These are phyloP conservation scores for Argyrosomus japonicus DNA, from an alignment of 2,113 vertebrate genomes.

Conservation along the genomic window DNA sequence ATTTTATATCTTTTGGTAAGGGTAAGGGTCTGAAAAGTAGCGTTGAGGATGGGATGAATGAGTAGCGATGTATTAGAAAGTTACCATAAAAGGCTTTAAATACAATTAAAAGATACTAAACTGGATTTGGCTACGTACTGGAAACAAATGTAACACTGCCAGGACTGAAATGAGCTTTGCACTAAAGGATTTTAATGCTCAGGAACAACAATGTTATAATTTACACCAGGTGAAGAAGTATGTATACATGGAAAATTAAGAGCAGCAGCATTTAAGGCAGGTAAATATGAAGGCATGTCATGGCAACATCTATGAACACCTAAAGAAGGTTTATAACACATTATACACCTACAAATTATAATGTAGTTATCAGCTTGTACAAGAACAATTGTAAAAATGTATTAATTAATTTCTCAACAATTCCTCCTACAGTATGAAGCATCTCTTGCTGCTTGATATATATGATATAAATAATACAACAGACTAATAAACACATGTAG, in stretches of 20 bases:
- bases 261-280: neutral
- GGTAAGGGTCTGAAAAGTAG: neutral
- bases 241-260: too few species aligned
- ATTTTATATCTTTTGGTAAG: slow-evolving; percentile 13
- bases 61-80: neutral
- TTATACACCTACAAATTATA: too few species aligned
- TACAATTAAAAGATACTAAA: slow-evolving; percentile 3
- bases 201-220: neutral
- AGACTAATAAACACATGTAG: neutral
- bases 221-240: too few species aligned
- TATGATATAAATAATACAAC: too few species aligned
- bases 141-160: neutral
- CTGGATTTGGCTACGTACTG: neutral
- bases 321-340: neutral
- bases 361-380: too few species aligned
- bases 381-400: too few species aligned
- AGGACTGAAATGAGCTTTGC: neutral
- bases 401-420: too few species aligned
- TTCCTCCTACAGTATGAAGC: neutral
- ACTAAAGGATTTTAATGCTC: neutral
- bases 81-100: slow-evolving; percentile 5
- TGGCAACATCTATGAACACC: neutral
- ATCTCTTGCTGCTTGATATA: too few species aligned
- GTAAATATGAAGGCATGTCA: neutral
- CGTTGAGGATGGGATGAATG: neutral